A percentile compares a stretch with the other conserved stretches of the same genome.
Conservation (phyloP, 2,888 invertebrate genomes). For the Lucinisca nassula region DNA sequence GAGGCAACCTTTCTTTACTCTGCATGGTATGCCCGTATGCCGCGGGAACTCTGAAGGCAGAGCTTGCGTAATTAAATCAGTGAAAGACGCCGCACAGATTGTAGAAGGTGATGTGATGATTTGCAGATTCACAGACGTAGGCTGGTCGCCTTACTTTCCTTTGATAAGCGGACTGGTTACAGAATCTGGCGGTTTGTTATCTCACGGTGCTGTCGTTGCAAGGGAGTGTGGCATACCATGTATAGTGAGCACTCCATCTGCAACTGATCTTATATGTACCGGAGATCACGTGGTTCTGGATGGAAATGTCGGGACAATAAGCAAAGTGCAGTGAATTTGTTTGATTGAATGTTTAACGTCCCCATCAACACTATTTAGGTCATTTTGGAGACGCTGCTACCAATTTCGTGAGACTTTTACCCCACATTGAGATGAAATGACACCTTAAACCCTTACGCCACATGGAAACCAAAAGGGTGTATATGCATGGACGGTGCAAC, state of each 20-base stretch:
- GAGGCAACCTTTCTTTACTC: neutral
- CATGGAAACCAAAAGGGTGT: no score
- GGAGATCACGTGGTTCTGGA: slow-evolving; percentile 87
- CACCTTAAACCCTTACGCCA: no score
- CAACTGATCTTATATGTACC: slow-evolving; percentile 91
- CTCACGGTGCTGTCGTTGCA: slow-evolving; percentile 95
- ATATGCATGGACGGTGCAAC: no score
- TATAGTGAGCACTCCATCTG: slow-evolving; percentile 92
- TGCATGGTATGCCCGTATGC: slow-evolving; percentile 92
- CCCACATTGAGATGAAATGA: no score
- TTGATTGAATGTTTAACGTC: no score
- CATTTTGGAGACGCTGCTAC: no score
- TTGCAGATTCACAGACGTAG: slow-evolving; percentile 93
- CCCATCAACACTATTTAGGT: no score
- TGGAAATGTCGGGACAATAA: slow-evolving; percentile 11
- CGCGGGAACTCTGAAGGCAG: slow-evolving; percentile 91
- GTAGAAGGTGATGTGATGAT: slow-evolving; percentile 92
- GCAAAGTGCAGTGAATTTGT: no score
- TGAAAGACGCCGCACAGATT: slow-evolving; percentile 90
- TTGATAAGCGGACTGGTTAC: slow-evolving; percentile 93
- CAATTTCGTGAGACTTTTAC: no score
- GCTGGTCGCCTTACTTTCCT: slow-evolving; percentile 95
- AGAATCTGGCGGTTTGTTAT: slow-evolving; percentile 94
- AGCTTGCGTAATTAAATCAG: slow-evolving; percentile 92
- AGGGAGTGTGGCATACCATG: slow-evolving; percentile 95